A percentile compares a stretch with the other conserved stretches of the same genome.
Conservation (phyloP, 2,888 invertebrate genomes). For the Drosophila demipolita region DNA sequence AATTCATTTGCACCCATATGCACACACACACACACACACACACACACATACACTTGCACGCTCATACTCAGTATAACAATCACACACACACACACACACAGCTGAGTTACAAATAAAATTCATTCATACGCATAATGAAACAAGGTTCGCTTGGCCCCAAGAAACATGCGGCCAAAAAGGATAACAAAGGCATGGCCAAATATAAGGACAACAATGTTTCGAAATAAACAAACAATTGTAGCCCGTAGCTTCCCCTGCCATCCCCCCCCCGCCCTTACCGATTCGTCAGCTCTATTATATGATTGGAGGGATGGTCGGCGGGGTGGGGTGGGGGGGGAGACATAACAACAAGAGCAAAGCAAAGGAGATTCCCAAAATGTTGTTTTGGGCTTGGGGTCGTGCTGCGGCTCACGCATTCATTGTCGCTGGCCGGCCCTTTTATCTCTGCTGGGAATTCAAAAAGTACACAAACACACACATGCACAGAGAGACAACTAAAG, state of each 20-base stretch:
- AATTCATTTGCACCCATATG: conserved; percentile 81
- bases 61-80: conserved; percentile 8
- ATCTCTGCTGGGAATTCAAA: conserved; percentile 53
- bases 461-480: conserved; percentile 24
- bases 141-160: conserved; percentile 43
- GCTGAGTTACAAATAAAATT: conserved; percentile 77
- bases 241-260: conserved; percentile 46
- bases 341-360: conserved; percentile 15
- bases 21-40: conserved; percentile 37
- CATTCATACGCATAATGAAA: conserved; percentile 82
- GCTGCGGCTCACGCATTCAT: conserved; percentile 52
- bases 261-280: not conserved
- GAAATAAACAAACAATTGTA: conserved; percentile 80
- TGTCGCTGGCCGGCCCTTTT: conserved; percentile 65
- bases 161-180: conserved; percentile 64
- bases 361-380: conserved; percentile 45
- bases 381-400: conserved; percentile 32
- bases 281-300: not conserved
- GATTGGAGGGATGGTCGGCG: not conserved
- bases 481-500: conserved; percentile 13
- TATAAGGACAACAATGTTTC: conserved; percentile 80
- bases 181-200: conserved; percentile 69
- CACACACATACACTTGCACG: conserved; percentile 11
- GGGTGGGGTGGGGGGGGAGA: not conserved
- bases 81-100: conserved; percentile 10